Evolutionary conservation across 2,797 vertebrate genomes (phyloP).

Genomic region (Alcedo quadribrachys): DNA sequence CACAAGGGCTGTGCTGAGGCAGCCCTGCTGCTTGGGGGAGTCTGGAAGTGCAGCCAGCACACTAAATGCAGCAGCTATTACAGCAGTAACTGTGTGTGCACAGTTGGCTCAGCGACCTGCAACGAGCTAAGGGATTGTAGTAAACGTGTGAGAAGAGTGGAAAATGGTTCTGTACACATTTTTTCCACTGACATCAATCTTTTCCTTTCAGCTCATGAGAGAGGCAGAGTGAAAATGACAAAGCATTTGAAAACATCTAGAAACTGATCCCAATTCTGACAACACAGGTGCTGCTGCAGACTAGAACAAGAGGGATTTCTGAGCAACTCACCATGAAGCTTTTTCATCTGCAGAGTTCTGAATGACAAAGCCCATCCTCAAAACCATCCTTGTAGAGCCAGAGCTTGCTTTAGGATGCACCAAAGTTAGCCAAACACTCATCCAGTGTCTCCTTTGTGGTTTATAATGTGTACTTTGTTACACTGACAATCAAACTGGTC

Average conservation of each 20-base stretch:
- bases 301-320: background rate
- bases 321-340: background rate
- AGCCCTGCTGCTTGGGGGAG: background rate
- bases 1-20: background rate
- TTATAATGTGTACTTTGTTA: background rate
- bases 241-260: background rate
- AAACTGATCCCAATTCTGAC: background rate
- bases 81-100: background rate
- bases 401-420: background rate
- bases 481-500: background rate
- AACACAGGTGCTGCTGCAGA: background rate
- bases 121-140: background rate
- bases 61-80: background rate
- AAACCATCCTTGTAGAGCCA: background rate
- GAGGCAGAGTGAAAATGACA: background rate
- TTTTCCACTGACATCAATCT: background rate
- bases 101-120: background rate
- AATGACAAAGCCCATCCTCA: background rate
- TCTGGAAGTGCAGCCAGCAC: background rate
- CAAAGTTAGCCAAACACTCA: background rate
- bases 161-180: fast-evolving
- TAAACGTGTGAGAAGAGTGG: background rate
- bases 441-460: background rate
- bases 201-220: background rate
- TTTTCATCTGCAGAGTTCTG: too few relatives aligned